Evolutionary conservation across 2,888 invertebrate species (phyloP), one percentile per base, ranked within the genome.

Genomic region (Lycaena phlaeas): DNA sequence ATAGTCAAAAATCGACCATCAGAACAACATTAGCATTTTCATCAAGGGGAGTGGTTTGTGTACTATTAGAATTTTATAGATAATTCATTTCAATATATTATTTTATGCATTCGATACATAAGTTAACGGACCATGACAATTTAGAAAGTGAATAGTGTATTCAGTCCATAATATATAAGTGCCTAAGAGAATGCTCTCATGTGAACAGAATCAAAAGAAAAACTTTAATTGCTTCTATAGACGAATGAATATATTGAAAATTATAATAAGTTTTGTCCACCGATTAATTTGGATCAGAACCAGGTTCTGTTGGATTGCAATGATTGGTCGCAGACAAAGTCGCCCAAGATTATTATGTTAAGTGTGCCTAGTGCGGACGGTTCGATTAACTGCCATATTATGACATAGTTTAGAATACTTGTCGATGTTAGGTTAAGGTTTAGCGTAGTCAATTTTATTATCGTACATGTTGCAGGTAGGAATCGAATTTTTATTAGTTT

Each of bases 321-420:
- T 50, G 56, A 59, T 59, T 64, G 62, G 62, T 63, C 61, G 61
- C 58, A 60, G 65, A 67, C 57, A 60, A 59, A 61, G 65, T 66
- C 61, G 60, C 62, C 61, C 64, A 56, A 60, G 64, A 64, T 46
- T 56, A 53, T 59, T 56, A 54, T 55, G 56, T 56, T 62, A 56
- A 61, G 65, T 60, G 72, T 67, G 74, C 77, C 74, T 69, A 66
- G 71, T 68, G 75, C 76, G 70, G 73, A 76, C 74, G 81, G 76
- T 79, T 81, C 77, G 78, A 72, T 68, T 74, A 81, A 84, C 82
- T 84, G 82, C 82, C 82, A 84, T 84, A 84, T 84, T 84, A 84
- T 75, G 71, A 81, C 81, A 76, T 84, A 84, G 67, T 77, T 76
- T 81, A 77, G 72, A 65, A 59, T 73, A 76, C 68, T 67, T 75